Conservation (phyloP, 2,888 invertebrate genomes). For the Mechanitis messenoides region DNA sequence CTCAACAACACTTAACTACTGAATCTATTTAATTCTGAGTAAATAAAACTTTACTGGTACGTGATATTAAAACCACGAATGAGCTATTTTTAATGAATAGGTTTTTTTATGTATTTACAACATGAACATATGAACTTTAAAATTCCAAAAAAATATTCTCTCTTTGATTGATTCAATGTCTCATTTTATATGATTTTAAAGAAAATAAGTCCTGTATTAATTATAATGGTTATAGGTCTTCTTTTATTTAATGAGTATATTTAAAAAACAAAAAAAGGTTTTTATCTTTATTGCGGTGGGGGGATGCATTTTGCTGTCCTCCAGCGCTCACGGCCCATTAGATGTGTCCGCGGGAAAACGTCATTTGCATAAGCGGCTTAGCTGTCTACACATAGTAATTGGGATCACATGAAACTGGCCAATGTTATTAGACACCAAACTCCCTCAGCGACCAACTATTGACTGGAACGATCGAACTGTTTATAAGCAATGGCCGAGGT, state of each 20-base stretch:
- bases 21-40: constrained; percentile 3
- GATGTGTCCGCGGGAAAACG: constrained; percentile 72
- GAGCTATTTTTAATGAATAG: not conserved
- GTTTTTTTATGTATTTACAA: not conserved
- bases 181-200: too few species aligned
- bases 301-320: constrained; percentile 54
- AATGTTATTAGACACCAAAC: constrained; percentile 46
- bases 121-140: not conserved
- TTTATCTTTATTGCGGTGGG: constrained; percentile 4
- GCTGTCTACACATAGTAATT: constrained; percentile 72
- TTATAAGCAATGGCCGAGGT: constrained; percentile 34
- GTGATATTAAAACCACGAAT: not conserved
- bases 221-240: too few species aligned
- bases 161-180: too few species aligned
- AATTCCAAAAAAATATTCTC: too few species aligned
- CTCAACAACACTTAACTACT: constrained; percentile 6
- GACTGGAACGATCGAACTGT: constrained; percentile 30
- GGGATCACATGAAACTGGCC: constrained; percentile 65
- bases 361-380: constrained; percentile 76
- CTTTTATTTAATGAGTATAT: too few species aligned
- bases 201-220: too few species aligned
- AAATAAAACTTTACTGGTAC: constrained; percentile 2
- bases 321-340: constrained; percentile 60
- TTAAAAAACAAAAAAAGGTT: too few species aligned
- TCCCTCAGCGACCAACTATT: constrained; percentile 28